Evolutionary conservation across 2,888 invertebrate species (phyloP).

Genomic region (Marasmarcha lunaedactyla): DNA sequence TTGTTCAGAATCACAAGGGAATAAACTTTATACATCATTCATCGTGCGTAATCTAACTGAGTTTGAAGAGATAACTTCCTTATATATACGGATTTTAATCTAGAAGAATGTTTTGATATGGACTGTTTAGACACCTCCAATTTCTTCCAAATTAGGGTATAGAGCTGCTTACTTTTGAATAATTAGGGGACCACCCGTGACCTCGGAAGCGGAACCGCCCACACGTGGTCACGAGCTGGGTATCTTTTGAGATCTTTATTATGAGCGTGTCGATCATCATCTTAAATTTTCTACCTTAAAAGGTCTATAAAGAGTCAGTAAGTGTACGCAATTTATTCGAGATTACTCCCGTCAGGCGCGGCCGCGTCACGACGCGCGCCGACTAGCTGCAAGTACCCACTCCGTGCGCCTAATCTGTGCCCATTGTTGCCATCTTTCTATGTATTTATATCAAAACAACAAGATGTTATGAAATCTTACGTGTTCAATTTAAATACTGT

Average conservation of each 20-base stretch:
- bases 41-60: too few species aligned
- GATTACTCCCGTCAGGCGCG: conserved; percentile 46
- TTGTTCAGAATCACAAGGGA: too few species aligned
- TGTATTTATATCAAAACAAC: too few species aligned
- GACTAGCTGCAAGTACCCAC: neutral
- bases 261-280: conserved; percentile 68
- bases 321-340: conserved; percentile 63
- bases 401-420: neutral
- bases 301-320: conserved; percentile 66
- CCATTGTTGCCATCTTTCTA: neutral
- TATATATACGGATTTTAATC: too few species aligned
- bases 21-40: too few species aligned
- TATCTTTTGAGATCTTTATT: conserved; percentile 62
- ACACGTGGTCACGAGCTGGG: conserved; percentile 54
- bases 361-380: conserved; percentile 54
- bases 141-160: too few species aligned
- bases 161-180: too few species aligned
- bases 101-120: too few species aligned
- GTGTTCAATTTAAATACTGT: too few species aligned
- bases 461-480: too few species aligned
- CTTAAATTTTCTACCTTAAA: conserved; percentile 66
- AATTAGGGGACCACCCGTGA: conserved; percentile 39
- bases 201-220: conserved; percentile 65
- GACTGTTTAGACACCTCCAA: too few species aligned
- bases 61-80: too few species aligned